Conservation (phyloP, 2,888 invertebrate genomes). For the Cryptocephalus primarius region DNA sequence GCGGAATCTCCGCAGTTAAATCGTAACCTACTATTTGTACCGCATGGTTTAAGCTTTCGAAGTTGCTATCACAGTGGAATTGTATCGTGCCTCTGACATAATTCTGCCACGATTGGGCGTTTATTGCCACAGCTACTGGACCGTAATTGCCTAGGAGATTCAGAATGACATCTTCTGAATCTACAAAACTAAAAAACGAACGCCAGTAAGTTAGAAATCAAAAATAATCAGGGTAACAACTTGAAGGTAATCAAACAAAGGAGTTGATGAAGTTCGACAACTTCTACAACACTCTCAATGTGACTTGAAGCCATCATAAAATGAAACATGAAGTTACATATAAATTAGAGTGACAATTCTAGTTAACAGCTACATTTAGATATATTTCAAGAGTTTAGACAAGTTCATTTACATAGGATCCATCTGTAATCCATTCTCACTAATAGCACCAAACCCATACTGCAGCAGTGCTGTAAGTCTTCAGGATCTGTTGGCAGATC, state of each 20-base stretch:
- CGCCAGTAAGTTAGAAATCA: background rate
- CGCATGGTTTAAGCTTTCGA: conserved; percentile 62
- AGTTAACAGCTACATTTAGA: too few species aligned
- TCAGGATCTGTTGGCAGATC: too few species aligned
- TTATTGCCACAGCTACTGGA: conserved; percentile 70
- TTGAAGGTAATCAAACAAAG: background rate
- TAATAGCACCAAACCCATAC: too few species aligned
- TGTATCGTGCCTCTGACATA: conserved; percentile 78
- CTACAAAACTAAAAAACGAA: conserved; percentile 45
- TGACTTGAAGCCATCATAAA: too few species aligned
- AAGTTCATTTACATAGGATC: too few species aligned
- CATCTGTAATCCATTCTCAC: too few species aligned
- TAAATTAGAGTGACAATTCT: too few species aligned
- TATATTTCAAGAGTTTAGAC: too few species aligned
- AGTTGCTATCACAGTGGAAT: conserved; percentile 59
- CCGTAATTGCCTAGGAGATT: conserved; percentile 54
- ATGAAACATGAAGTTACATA: too few species aligned
- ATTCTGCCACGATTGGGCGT: conserved; percentile 77
- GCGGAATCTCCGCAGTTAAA: conserved; percentile 55
- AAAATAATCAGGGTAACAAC: background rate
- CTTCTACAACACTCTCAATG: too few species aligned
- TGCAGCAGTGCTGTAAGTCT: too few species aligned
- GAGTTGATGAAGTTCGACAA: too few species aligned
- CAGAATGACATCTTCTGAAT: conserved; percentile 52
- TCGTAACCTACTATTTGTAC: conserved; percentile 79